Evolutionary conservation across 2,797 vertebrate genomes (phyloP), one percentile per base, ranked within the genome.

Genomic region (Threskiornis aethiopicus): DNA sequence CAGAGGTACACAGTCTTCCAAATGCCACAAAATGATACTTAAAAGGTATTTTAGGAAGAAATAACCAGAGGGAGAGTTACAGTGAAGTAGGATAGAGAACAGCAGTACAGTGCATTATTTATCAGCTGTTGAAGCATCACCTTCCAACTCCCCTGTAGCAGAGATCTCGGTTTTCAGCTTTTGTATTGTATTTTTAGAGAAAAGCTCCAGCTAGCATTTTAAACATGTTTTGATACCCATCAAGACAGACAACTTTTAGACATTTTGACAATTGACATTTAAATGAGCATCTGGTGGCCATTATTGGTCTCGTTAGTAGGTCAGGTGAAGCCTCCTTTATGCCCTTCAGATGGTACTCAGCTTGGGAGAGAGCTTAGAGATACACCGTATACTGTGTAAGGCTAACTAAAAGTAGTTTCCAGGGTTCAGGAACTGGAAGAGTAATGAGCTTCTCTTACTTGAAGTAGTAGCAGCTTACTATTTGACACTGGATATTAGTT

Each of bases 91-190:
- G 25, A 37, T 31, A 62, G 87, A 95, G 65, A 92, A 75, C 16
- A 88, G 47, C 87, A 92, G 70, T 88, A 75, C 51, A 51, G 41
- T 96, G 46, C 95, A 97, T 97, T 96, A 97, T 97, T 97, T 93
- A 97, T 97, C 82, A 94, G 61, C 58, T 89, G 11, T 14, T 39
- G 54, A 93, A 70, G 42, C 62, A 89, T 91, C 52, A 69, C 52
- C 44, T 93, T 94, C 72, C 76, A 84, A 5, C 47, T 85, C 14
- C 8, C 13, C 24, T 73, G 35, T 41, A 31, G 37, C 0, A 87
- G 72, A 87, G 70, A 86, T 89, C 85, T 85, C 72, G 46, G 44
- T 64, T 95, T 95, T 83, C 70, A 78, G 47, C 57, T 57, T 87
- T 55, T 81, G 26, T 62, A 5, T 42, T 89, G 39, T 86, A 52